Base-by-base conservation (phyloP, 2,888 invertebrate genomes). In the Netelia virgata region DNA sequence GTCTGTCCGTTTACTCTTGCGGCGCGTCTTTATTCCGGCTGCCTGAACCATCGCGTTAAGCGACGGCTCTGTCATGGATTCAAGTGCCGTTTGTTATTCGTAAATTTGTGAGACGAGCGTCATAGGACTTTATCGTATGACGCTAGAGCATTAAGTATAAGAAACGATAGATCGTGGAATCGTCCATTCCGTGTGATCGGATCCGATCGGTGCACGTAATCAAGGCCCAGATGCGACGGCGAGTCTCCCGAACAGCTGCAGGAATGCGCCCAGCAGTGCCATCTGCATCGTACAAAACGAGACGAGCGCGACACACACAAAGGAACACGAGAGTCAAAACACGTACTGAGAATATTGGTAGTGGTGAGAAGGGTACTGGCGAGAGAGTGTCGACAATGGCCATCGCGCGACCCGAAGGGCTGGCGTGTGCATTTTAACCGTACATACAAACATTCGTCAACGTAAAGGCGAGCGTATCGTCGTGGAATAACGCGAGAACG, bases 381-480 rank as follows among this genome's bases (percentile, higher is more conserved):
- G 50, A 69, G 78, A 81, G 80, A 86, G 82, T 85, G 84, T 86
- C 91, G 89, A 91, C 91, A 92, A 92, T 92, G 92, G 92, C 86
- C 81, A 86, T 84, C 85, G 81, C 83, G 84, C 91, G 90, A 91
- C 89, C 87, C 90, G 88, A 90, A 88, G 90, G 87, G 86, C 89
- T 91, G 88, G 91, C 90, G 90, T 91, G 90, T 91, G 90, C 89
- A 88, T 89, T 87, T 88, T 87, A 87, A 87, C 77, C 81, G 81
- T 81, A 70, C 70, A 74, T 74, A 77, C 47, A 64, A 23, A 74
- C 18, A 69, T 28, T 16, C 36, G 53, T n/a, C 23, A 1, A 72
- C 23, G 18, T 18, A 68, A 79, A 72, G 61, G 16, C 41, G 64
- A 41, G 20, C 47, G 59, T 43, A 50, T 59, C 59, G 59, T 43